These are phyloP conservation scores for Nycticryphes semicollaris DNA, from an alignment of 2,113 vertebrate genomes.

Conservation along the genomic window DNA sequence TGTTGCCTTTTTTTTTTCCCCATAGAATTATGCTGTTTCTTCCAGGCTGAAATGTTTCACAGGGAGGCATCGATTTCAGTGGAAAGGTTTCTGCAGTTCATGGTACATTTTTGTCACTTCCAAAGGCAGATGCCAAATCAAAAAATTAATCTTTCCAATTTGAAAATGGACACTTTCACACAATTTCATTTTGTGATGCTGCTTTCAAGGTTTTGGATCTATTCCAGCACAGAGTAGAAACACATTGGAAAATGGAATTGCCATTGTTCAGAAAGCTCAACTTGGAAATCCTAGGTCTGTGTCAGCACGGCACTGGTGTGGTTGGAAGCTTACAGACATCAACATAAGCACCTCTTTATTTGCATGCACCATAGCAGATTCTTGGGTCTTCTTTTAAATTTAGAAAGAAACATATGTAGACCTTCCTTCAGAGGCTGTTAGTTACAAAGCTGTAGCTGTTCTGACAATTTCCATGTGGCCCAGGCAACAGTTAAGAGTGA, in stretches of 20 bases:
- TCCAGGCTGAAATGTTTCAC: not conserved
- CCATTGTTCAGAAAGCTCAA: not conserved
- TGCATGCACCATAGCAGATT: not conserved
- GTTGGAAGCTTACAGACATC: not conserved
- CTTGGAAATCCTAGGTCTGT: not conserved
- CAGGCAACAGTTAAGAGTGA: not conserved
- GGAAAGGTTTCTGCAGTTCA: not conserved
- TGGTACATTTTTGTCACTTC: not conserved
- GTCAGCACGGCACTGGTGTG: not conserved
- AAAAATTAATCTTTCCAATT: not conserved
- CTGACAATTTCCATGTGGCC: not conserved
- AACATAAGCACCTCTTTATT: not conserved
- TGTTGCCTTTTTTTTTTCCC: accelerated
- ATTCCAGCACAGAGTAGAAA: not conserved
- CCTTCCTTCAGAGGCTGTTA: not conserved
- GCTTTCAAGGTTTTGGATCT: not conserved
- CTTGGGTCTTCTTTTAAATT: not conserved
- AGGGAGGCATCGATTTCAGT: not conserved
- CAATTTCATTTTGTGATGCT: not conserved
- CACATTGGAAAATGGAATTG: not conserved
- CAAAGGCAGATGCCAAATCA: not conserved
- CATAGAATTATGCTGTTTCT: not conserved
- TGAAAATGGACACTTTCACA: not conserved
- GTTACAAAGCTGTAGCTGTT: constrained; percentile 23
- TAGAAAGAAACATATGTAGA: not conserved